Evolutionary conservation across 2,888 invertebrate species (phyloP), one percentile per base, ranked within the genome.

Genomic region (Campoletis raptor): DNA sequence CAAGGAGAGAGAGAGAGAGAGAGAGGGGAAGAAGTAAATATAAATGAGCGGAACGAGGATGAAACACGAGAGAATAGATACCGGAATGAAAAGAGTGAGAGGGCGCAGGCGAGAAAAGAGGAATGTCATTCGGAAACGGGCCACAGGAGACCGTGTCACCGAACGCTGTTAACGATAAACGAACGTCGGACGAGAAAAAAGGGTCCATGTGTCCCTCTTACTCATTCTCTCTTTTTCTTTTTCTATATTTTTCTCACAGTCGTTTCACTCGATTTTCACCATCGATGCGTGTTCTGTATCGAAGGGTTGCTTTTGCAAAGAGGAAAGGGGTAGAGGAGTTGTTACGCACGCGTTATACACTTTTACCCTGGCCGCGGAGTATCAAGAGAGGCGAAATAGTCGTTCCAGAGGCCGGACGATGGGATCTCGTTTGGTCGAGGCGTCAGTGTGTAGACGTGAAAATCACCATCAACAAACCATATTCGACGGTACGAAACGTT

Each of bases 81-180:
- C 48, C 79, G 69, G 66, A 42, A 70, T 64, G 67, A 54, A 36
- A 72, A 70, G 74, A 10, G 72, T 21, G 57, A 30, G 69, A 64
- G 48, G n/a, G 15, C 21, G 48, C 48, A 15, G 30, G 66, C 10
- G 61, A 64, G 76, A 85, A 77, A 70, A 76, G 76, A 76, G 74
- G 70, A 80, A 73, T 81, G 83, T 83, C 86, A 83, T 80, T 54
- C 80, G 80, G 70, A 86, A 77, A 80, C 77, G 80, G 76, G 86
- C 66, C 66, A 72, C 70, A 76, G 67, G 45, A 80, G 80, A 80
- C 77, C 84, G 80, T 81, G 83, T 79, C 79, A 76, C 81, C 85
- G 81, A 85, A 87, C 81, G 89, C 89, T 89, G 88, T 88, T 86
- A 88, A 87, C 88, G 87, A 85, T 88, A 87, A 89, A 88, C 83